Conservation (phyloP, 2,797 vertebrate genomes). For the Myotis findleyi region DNA sequence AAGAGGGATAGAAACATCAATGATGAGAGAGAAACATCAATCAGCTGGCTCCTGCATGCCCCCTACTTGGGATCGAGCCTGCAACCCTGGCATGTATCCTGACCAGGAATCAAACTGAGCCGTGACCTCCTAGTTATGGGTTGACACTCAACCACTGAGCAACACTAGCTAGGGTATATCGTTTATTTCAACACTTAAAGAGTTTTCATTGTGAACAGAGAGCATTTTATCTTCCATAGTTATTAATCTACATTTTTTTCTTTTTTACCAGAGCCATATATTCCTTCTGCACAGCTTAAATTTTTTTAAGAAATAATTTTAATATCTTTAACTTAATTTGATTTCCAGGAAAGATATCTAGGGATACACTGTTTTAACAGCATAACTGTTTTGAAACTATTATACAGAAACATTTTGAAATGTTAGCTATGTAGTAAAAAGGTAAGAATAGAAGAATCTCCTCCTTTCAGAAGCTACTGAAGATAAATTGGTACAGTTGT, state of each 20-base stretch:
- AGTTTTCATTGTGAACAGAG: not conserved
- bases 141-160: too few species aligned
- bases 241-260: not conserved
- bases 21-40: too few species aligned
- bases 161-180: not conserved
- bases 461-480: not conserved
- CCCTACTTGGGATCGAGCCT: too few species aligned
- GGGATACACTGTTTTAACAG: not conserved
- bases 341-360: not conserved
- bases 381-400: not conserved
- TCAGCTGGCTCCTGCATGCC: too few species aligned
- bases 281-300: not conserved
- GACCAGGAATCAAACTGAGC: too few species aligned
- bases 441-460: not conserved
- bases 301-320: slow-evolving; percentile 42
- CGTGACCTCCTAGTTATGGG: too few species aligned
- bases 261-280: not conserved
- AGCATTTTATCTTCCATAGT: not conserved
- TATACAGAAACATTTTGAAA: not conserved
- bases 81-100: too few species aligned
- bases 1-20: too few species aligned
- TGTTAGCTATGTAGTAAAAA: not conserved
- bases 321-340: slow-evolving; percentile 41
- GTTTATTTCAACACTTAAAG: not conserved
- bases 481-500: not conserved